These are phyloP conservation scores for Pocillopora damicornis DNA, from an alignment of 64 coral and sea anemone genomes.

Conservation along the genomic window DNA sequence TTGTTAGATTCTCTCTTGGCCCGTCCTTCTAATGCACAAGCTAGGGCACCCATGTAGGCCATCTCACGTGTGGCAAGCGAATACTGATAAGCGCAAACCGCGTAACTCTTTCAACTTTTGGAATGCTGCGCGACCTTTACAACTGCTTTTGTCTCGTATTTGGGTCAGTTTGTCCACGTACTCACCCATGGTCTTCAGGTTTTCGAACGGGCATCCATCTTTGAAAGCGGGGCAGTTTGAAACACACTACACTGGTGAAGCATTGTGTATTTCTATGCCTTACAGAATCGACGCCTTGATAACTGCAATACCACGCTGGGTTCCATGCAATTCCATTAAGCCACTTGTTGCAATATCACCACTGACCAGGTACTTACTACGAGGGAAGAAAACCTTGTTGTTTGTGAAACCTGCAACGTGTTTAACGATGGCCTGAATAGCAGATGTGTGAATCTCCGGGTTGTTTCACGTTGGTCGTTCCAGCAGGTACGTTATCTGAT, in stretches of 20 bases:
- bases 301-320: constrained; percentile 4
- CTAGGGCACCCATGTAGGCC: too few species aligned
- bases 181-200: neutral
- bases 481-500: neutral
- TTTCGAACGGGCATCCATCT: neutral
- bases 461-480: constrained; percentile 20
- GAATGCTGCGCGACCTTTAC: too few species aligned
- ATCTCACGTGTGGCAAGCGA: too few species aligned
- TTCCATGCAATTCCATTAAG: neutral
- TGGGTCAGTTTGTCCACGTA: neutral
- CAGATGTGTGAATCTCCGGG: neutral
- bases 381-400: constrained; percentile 39
- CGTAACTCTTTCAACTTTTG: too few species aligned
- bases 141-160: neutral
- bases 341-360: neutral
- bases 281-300: neutral
- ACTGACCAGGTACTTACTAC: constrained; percentile 14
- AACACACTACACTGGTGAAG: neutral
- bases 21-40: too few species aligned
- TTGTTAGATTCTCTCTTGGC: too few species aligned
- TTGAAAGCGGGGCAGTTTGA: neutral
- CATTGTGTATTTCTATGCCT: neutral
- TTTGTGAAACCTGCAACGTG: neutral
- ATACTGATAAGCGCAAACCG: too few species aligned
- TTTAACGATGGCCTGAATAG: constrained; percentile 25